Evolutionary conservation across 2,888 invertebrate genomes (phyloP).

Genomic region (Cinara cedri): DNA sequence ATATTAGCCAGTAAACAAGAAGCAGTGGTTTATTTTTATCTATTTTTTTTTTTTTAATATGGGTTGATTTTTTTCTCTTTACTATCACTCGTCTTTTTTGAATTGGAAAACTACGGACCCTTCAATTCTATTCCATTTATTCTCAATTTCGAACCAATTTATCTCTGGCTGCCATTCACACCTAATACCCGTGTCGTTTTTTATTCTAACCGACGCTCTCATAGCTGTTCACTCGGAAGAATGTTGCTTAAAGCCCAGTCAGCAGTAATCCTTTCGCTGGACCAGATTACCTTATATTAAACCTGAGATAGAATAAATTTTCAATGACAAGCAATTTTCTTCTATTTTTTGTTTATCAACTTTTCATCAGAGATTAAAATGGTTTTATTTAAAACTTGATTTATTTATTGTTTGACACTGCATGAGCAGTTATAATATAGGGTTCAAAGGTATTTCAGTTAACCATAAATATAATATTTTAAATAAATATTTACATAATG

Average conservation of each 20-base stretch:
- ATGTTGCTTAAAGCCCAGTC: conserved; percentile 50
- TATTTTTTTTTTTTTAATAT: conserved; percentile 21
- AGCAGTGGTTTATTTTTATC: conserved; percentile 22
- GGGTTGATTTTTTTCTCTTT: conserved; percentile 21
- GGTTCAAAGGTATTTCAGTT: no score
- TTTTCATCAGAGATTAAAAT: conserved; percentile 13
- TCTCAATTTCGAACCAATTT: conserved; percentile 50
- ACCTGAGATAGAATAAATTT: conserved; percentile 36
- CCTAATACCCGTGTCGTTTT: conserved; percentile 54
- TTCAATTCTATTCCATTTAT: conserved; percentile 54
- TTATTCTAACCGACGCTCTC: conserved; percentile 43
- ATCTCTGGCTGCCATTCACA: conserved; percentile 53
- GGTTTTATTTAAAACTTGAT: neutral
- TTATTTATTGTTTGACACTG: conserved; percentile 1
- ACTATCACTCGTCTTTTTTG: conserved; percentile 23
- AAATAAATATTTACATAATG: no score
- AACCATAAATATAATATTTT: no score
- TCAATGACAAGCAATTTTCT: conserved; percentile 16
- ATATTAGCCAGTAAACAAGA: conserved; percentile 25
- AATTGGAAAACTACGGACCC: conserved; percentile 54
- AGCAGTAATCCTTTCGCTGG: conserved; percentile 45
- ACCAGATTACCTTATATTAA: conserved; percentile 52
- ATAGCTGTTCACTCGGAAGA: conserved; percentile 37
- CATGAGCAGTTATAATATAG: no score
- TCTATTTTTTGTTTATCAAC: neutral